Evolutionary conservation across 2,797 vertebrate species (phyloP), one percentile per base, ranked within the genome.

Genomic region (Gymnothorax reevesii): DNA sequence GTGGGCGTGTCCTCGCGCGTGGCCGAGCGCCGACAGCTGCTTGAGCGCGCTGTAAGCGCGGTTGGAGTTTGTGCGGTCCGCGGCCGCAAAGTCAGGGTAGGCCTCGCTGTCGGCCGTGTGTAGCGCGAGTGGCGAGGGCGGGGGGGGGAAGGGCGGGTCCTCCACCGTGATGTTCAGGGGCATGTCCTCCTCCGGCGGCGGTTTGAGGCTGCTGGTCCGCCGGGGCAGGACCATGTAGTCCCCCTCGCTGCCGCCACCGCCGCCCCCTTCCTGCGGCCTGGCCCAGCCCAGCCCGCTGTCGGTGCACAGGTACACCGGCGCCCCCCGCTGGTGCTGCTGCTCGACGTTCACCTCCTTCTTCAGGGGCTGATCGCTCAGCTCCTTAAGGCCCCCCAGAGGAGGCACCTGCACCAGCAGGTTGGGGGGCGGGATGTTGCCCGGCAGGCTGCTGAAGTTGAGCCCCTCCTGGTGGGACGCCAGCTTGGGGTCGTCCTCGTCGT

Each of bases 181-280:
- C 62, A 97, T 96, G 86, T 95, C 94, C 86, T 99, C 97, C 0
- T 97, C 97, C n/a, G 96, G 79, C 4, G 69, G 97, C 80, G 97
- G 98, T 87, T 98, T 98, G 89, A 99, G 96, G 95, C 97, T 98
- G 92, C 97, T 94, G 88, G 97, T 98, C 94, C 98, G 95, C 57
- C 98, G 96, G 12, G 99, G 99, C 89, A 99, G 95, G 91, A 99
- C 97, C 97, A 99, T 99, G 93, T 99, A 99, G 94, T 99, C 98
- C 89, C 98, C 97, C 94, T 99, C 98, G 0, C 96, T 91, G 0
- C 95, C 95, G 9, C 93, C 93, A 0, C 93, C 93, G 0, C 95
- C 95, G 13, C 93, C 93, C 0, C 92, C 93, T 92, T 94, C 0
- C 94, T 96, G 95, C 0, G 97, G 95, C 66, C 95, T 95, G 52